These are phyloP conservation scores for Odontothrips loti DNA, from an alignment of 2,888 invertebrate species.

Conservation along the genomic window DNA sequence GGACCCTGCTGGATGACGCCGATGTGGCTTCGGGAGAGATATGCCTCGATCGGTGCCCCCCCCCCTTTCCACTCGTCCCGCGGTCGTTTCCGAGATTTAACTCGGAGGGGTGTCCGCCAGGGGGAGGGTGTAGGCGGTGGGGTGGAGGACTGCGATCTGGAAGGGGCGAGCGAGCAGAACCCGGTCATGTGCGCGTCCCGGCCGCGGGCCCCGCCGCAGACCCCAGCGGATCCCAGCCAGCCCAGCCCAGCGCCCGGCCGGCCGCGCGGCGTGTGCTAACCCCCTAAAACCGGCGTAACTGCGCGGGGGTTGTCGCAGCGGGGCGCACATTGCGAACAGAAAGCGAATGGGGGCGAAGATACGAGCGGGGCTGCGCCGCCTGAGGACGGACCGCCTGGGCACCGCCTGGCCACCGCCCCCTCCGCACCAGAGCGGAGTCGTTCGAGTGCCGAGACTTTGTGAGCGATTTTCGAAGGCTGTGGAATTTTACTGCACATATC, in stretches of 20 bases:
- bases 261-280: not conserved
- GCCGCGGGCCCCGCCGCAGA: too few relatives aligned
- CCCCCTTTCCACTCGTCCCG: not conserved
- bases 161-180: not conserved
- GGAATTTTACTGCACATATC: not conserved
- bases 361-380: not conserved
- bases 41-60: not conserved
- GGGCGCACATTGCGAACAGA: not conserved
- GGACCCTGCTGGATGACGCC: too few relatives aligned
- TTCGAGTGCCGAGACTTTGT: slow-evolving; percentile 9
- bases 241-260: not conserved
- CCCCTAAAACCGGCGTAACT: not conserved
- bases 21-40: too few relatives aligned
- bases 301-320: not conserved
- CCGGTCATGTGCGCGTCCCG: not conserved
- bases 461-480: slow-evolving; percentile 15
- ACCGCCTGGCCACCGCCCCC: too few relatives aligned
- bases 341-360: not conserved
- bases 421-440: too few relatives aligned
- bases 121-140: not conserved
- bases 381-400: too few relatives aligned
- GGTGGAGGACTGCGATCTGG: too few relatives aligned
- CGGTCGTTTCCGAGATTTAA: not conserved
- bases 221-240: not conserved
- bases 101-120: not conserved